These are phyloP conservation scores for Mercenaria mercenaria DNA, from an alignment of 1,140 invertebrate species.

Conservation along the genomic window DNA sequence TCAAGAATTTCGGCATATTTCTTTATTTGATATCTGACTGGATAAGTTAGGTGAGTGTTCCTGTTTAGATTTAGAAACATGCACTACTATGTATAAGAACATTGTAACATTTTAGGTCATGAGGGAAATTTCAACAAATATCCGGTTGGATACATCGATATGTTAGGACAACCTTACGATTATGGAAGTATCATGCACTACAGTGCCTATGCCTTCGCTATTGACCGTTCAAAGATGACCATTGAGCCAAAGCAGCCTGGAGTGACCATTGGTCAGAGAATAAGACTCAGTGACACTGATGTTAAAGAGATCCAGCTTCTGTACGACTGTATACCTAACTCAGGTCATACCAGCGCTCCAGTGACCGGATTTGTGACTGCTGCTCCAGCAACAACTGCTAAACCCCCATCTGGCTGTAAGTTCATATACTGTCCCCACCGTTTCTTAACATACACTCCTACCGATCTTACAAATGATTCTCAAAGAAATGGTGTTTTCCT, in stretches of 20 bases:
- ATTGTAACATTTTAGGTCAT: constrained; percentile 77
- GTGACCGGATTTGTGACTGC: background rate
- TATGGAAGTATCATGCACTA: constrained; percentile 98
- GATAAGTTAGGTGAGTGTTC: too few relatives aligned
- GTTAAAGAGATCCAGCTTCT: constrained; percentile 74
- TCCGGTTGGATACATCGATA: constrained; percentile 65
- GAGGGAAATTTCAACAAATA: constrained; percentile 78
- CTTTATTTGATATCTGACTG: too few relatives aligned
- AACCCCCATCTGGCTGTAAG: constrained; percentile 54
- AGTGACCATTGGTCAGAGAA: constrained; percentile 74
- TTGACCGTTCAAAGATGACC: constrained; percentile 86
- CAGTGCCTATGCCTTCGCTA: constrained; percentile 93
- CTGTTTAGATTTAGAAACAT: too few relatives aligned
- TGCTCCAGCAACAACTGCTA: constrained; percentile 11
- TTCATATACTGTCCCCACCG: too few relatives aligned
- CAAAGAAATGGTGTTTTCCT: too few relatives aligned
- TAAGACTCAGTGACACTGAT: constrained; percentile 68
- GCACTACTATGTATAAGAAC: too few relatives aligned
- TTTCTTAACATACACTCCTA: too few relatives aligned
- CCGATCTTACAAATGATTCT: too few relatives aligned
- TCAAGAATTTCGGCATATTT: too few relatives aligned
- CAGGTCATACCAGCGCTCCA: background rate
- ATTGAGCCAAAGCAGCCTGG: constrained; percentile 85
- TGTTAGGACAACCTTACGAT: constrained; percentile 91
- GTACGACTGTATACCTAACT: constrained; percentile 70